A percentile compares a stretch with the other conserved stretches of the same genome.
Evolutionary conservation across 1,140 invertebrate species (phyloP).

Genomic region (Cyclina sinensis): DNA sequence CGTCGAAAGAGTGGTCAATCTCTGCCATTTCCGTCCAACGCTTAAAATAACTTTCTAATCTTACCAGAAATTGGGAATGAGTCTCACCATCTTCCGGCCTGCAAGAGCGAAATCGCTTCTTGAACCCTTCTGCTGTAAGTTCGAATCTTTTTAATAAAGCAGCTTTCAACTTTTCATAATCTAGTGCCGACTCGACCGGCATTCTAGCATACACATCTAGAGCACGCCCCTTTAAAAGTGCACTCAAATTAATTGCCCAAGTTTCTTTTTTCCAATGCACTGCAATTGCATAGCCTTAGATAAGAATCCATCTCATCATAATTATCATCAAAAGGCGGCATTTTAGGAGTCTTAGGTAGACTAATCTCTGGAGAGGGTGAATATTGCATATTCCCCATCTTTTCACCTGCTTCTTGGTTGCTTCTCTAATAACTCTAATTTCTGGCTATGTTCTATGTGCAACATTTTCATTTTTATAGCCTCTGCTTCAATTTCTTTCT

Average conservation of each 20-base stretch:
- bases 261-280: slow-evolving; percentile 42
- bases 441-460: neutral
- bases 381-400: neutral
- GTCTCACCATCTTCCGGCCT: slow-evolving; percentile 68
- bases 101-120: slow-evolving; percentile 48
- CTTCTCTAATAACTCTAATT: neutral
- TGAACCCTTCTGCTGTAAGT: slow-evolving; percentile 70
- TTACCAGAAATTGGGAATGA: slow-evolving; percentile 27
- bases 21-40: slow-evolving; percentile 42
- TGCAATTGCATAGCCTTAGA: slow-evolving; percentile 34
- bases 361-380: neutral
- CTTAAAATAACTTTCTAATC: slow-evolving; percentile 16
- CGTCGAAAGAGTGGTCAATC: neutral
- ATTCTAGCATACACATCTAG: slow-evolving; percentile 70
- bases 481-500: neutral
- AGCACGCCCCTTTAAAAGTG: slow-evolving; percentile 67
- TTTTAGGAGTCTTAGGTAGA: neutral
- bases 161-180: slow-evolving; percentile 69
- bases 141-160: slow-evolving; percentile 71
- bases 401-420: neutral
- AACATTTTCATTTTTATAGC: neutral
- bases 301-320: slow-evolving; percentile 69
- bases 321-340: slow-evolving; percentile 68
- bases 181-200: slow-evolving; percentile 47
- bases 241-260: slow-evolving; percentile 65